A percentile compares a stretch with the other conserved stretches of the same genome.
Evolutionary conservation across 2,797 vertebrate species (phyloP).

Genomic region (Petrocephalus schoutedeni): DNA sequence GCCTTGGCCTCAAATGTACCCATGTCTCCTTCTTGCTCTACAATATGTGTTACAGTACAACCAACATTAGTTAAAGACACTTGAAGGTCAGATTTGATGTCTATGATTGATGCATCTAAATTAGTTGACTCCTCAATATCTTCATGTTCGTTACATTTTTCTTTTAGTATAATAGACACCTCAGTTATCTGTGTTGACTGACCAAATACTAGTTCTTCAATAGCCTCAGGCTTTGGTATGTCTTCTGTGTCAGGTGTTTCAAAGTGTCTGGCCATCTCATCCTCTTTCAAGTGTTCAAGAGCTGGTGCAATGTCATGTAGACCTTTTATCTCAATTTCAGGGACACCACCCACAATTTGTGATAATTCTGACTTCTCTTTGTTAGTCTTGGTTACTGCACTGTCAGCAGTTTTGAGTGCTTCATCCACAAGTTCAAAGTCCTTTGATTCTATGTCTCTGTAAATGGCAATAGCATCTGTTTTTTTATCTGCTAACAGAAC

Average conservation of each 20-base stretch:
- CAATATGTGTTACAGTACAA: slow-evolving; percentile 22
- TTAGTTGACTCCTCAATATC: slow-evolving; percentile 32
- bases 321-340: slow-evolving; percentile 32
- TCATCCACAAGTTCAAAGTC: slow-evolving; percentile 40
- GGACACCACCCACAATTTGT: slow-evolving; percentile 39
- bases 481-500: slow-evolving; percentile 44
- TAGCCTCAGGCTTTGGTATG: not conserved
- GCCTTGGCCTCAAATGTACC: slow-evolving; percentile 26
- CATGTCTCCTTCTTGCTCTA: slow-evolving; percentile 34
- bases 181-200: slow-evolving; percentile 34
- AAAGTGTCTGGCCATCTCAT: slow-evolving; percentile 20
- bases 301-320: slow-evolving; percentile 24
- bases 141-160: slow-evolving; percentile 32
- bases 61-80: not conserved
- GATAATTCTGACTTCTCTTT: slow-evolving; percentile 39
- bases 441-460: slow-evolving; percentile 36
- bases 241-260: slow-evolving; percentile 30
- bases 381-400: slow-evolving; percentile 36
- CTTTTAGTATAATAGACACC: slow-evolving; percentile 38
- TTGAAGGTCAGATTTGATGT: slow-evolving; percentile 35
- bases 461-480: slow-evolving; percentile 37
- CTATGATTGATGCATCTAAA: slow-evolving; percentile 16
- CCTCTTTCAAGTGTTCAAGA: slow-evolving; percentile 29
- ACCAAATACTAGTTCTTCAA: slow-evolving; percentile 32
- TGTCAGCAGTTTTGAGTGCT: slow-evolving; percentile 23